phyloP scores from a whole-genome alignment of 2,888 invertebrate species.

The Acrocera orbiculus region DNA sequence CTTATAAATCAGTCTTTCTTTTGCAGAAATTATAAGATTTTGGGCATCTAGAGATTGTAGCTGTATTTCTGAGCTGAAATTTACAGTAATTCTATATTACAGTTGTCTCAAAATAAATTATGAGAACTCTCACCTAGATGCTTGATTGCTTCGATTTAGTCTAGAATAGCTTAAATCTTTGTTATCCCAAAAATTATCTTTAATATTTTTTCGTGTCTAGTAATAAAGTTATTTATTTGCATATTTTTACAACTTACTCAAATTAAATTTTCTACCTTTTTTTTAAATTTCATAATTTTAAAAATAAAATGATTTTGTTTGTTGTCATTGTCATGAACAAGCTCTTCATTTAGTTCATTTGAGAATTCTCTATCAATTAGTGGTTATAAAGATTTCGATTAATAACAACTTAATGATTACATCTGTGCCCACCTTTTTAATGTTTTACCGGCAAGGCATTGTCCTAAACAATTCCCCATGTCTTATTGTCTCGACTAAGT shows the following conservation, averaged over 20 bases:
- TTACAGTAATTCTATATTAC: no score
- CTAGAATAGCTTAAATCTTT: conserved; percentile 24
- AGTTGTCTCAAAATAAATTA: conserved; percentile 9
- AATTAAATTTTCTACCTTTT: no score
- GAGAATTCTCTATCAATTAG: no score
- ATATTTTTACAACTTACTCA: no score
- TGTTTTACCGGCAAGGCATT: conserved; percentile 16
- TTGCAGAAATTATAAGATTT: conserved; percentile 30
- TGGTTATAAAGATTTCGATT: no score
- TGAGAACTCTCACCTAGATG: conserved; percentile 2
- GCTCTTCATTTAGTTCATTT: conserved; percentile 23
- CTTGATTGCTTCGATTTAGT: conserved; percentile 15
- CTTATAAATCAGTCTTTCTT: no score
- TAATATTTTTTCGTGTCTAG: conserved; percentile 22
- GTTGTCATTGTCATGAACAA: conserved; percentile 19
- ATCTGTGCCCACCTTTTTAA: conserved; percentile 9
- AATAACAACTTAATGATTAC: conserved; percentile 2
- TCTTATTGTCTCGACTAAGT: conserved; percentile 7
- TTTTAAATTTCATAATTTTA: conserved; percentile 22
- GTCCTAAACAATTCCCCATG: conserved; percentile 18
- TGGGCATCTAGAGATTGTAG: conserved; percentile 42
- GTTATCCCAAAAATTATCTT: conserved; percentile 26
- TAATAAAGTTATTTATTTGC: no score
- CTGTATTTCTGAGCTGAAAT: conserved; percentile 33
- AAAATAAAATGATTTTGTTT: conserved; percentile 17